phyloP scores from a whole-genome alignment of 2,888 invertebrate species.

The Hirtodrosophila trivittata region DNA sequence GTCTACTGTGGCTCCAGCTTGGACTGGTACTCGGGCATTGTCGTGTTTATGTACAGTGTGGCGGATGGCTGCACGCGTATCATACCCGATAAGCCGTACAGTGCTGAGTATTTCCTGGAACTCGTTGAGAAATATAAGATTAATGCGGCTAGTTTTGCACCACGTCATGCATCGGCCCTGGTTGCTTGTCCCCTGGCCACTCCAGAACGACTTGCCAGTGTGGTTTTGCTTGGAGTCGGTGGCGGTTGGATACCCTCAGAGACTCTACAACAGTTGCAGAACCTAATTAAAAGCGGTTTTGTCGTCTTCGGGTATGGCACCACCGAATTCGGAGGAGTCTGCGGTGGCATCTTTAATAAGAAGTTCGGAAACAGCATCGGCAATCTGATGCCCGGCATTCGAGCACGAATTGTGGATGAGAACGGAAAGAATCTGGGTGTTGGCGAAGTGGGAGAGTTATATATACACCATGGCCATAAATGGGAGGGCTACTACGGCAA shows the following conservation, averaged over 20 bases:
- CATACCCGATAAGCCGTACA: constrained; percentile 49
- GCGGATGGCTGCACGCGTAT: constrained; percentile 52
- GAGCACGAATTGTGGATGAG: constrained; percentile 63
- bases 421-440: constrained; percentile 51
- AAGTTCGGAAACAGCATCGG: constrained; percentile 46
- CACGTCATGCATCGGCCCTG: constrained; percentile 46
- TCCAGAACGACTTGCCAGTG: constrained; percentile 12
- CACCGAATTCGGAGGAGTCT: constrained; percentile 46
- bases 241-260: constrained; percentile 34
- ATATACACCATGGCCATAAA: constrained; percentile 21
- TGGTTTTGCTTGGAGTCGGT: constrained; percentile 13
- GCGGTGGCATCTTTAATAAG: background rate
- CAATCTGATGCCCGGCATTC: constrained; percentile 36
- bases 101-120: constrained; percentile 49
- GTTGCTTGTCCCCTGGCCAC: constrained; percentile 36
- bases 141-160: constrained; percentile 33
- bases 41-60: constrained; percentile 20
- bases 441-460: constrained; percentile 68
- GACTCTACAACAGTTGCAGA: constrained; percentile 7
- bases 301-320: constrained; percentile 37
- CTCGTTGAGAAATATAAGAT: constrained; percentile 57
- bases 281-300: constrained; percentile 16
- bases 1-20: constrained; percentile 41
- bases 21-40: constrained; percentile 61
- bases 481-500: constrained; percentile 76